Evolutionary conservation across 1,140 invertebrate genomes (phyloP).

Genomic region (Papilio helenus): DNA sequence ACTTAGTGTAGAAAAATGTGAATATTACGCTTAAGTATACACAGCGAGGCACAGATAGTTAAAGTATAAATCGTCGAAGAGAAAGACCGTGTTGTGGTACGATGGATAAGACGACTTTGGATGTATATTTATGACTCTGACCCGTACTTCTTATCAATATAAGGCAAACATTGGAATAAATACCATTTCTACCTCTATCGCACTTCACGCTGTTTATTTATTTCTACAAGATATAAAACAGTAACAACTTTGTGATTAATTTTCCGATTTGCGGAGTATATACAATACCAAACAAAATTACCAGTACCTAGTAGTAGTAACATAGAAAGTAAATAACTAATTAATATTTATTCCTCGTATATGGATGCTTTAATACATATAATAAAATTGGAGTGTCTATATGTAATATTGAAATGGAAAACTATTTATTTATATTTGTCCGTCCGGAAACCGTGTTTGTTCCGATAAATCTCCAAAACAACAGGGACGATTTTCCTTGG

Average conservation of each 20-base stretch:
- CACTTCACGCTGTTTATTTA: not conserved
- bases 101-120: slow-evolving; percentile 5
- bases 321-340: no score
- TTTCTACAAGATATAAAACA: slow-evolving; percentile 9
- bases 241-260: not conserved
- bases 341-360: no score
- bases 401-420: no score
- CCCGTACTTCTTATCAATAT: slow-evolving; percentile 1
- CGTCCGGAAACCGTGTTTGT: no score
- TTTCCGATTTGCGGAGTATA: not conserved
- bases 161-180: slow-evolving; percentile 21
- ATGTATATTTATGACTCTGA: slow-evolving; percentile 20
- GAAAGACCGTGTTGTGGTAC: not conserved
- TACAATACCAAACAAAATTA: not conserved
- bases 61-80: not conserved
- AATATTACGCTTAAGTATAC: not conserved
- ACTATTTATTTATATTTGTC: no score
- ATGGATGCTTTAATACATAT: no score
- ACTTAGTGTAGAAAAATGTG: not conserved
- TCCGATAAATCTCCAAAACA: no score
- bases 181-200: slow-evolving; percentile 9
- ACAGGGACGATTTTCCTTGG: no score
- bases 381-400: no score
- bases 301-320: no score
- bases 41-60: not conserved